Conservation (phyloP, 2,888 invertebrate species). For the Phalera bucephala region DNA sequence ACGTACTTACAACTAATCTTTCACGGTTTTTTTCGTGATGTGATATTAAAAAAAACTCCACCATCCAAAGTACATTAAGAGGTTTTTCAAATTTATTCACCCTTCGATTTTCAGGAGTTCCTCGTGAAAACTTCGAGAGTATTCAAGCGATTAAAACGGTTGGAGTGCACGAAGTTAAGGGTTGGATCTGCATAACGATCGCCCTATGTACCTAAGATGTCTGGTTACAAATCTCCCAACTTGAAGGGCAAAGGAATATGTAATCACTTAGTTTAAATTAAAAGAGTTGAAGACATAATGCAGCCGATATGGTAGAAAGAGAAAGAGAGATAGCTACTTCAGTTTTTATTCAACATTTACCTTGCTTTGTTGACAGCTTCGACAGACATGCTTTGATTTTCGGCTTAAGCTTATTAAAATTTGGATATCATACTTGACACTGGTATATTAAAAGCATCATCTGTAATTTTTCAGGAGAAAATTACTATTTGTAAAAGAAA, state of each 20-base stretch:
- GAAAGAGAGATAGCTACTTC: too few species aligned
- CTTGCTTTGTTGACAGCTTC: too few species aligned
- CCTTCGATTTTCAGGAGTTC: conserved; percentile 70
- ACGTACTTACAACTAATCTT: too few species aligned
- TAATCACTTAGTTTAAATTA: conserved; percentile 19
- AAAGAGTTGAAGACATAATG: too few species aligned
- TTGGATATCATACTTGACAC: too few species aligned
- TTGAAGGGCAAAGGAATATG: conserved; percentile 16
- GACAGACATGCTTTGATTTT: too few species aligned
- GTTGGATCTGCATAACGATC: conserved; percentile 76
- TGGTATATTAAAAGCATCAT: too few species aligned
- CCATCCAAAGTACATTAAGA: conserved; percentile 71
- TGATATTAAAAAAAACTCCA: conserved; percentile 65
- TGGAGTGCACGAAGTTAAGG: conserved; percentile 72
- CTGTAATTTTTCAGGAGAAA: too few species aligned
- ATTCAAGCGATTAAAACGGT: conserved; percentile 73
- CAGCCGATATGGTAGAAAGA: too few species aligned
- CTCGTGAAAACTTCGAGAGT: conserved; percentile 62
- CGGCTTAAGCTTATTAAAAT: too few species aligned
- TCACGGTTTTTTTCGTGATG: conserved; percentile 18
- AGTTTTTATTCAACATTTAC: too few species aligned
- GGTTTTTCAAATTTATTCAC: conserved; percentile 80
- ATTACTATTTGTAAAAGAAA: too few species aligned
- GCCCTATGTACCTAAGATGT: conserved; percentile 28
- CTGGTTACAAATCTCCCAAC: conserved; percentile 23